These are phyloP conservation scores for Bucorvus abyssinicus DNA, from an alignment of 2,797 vertebrate species.

Conservation along the genomic window DNA sequence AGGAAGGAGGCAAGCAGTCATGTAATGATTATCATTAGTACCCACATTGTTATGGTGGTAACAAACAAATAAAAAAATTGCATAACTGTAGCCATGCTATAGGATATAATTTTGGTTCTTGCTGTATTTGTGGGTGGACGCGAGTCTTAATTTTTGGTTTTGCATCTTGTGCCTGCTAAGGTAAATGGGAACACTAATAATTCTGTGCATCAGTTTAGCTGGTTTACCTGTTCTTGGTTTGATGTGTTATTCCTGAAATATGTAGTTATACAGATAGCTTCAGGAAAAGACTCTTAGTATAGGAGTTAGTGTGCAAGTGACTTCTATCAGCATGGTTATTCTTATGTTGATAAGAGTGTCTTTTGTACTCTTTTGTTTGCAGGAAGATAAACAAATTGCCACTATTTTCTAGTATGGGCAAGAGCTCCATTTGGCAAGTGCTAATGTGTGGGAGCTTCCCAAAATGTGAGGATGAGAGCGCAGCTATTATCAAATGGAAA, in stretches of 20 bases:
- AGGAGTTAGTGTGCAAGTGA: not conserved
- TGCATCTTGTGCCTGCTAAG: not conserved
- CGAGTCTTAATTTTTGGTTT: not conserved
- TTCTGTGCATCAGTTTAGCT: not conserved
- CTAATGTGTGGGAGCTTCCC: not conserved
- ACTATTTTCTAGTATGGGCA: not conserved
- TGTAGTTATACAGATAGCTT: not conserved
- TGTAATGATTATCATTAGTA: not conserved
- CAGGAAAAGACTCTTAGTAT: not conserved
- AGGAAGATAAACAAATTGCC: not conserved
- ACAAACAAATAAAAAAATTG: not conserved
- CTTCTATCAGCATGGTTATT: not conserved
- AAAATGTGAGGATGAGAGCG: not conserved
- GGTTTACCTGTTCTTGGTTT: not conserved
- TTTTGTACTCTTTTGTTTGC: not conserved
- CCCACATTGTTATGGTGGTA: not conserved
- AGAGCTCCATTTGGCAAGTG: not conserved
- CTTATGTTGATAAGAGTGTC: not conserved
- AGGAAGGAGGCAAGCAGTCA: not conserved
- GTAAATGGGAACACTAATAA: not conserved
- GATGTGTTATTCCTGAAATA: not conserved
- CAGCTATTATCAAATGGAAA: not conserved
- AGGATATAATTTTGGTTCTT: not conserved
- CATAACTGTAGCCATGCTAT: not conserved
- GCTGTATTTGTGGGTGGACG: not conserved